Conservation (phyloP, 2,797 vertebrate genomes). For the Clarias platycephalus region DNA sequence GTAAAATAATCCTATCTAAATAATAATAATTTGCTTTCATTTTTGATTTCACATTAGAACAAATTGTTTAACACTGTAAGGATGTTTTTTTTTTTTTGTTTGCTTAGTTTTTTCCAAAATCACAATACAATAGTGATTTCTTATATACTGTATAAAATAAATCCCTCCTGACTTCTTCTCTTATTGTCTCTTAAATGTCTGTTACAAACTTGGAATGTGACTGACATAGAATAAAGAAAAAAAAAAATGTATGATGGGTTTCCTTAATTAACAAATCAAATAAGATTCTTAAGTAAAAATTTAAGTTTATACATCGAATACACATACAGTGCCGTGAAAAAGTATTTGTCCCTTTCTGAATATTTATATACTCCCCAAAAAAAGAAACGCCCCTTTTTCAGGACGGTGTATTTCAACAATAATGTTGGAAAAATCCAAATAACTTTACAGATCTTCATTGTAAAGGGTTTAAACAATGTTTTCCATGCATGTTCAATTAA, state of each 20-base stretch:
- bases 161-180: neutral
- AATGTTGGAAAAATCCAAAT: no score
- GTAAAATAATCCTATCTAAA: neutral
- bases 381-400: no score
- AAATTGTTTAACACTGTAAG: neutral
- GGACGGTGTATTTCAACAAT: no score
- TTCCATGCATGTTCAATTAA: no score
- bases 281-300: neutral
- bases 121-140: neutral
- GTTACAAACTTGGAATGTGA: neutral
- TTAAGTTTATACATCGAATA: no score
- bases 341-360: no score
- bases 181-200: neutral
- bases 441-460: no score
- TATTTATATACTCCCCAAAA: no score
- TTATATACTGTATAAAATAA: neutral
- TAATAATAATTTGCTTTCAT: no score
- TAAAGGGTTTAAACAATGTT: no score
- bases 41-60: neutral
- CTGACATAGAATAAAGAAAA: neutral
- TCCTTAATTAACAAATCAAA: neutral
- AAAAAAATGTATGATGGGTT: neutral
- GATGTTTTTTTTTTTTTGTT: no score
- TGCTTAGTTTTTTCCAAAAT: neutral
- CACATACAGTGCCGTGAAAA: no score